Evolutionary conservation across 2,797 vertebrate species (phyloP).

Genomic region (Sebastes goodei): DNA sequence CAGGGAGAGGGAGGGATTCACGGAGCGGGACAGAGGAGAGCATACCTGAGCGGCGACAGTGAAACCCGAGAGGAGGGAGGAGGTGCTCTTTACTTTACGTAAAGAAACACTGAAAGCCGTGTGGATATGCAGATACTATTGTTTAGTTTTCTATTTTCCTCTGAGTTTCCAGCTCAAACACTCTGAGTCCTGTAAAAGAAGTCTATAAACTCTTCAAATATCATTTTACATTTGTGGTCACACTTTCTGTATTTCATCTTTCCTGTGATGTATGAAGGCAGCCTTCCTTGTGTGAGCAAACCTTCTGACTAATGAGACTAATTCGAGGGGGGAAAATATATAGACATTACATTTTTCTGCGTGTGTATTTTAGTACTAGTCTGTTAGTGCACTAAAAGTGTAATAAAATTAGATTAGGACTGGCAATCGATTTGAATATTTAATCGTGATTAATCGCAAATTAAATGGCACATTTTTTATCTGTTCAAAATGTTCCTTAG

Average conservation of each 20-base stretch:
- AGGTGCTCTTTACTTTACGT: not conserved
- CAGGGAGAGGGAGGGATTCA: not conserved
- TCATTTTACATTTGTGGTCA: not conserved
- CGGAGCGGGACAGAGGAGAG: conserved; percentile 3
- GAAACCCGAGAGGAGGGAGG: conserved; percentile 61
- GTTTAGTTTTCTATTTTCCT: not conserved
- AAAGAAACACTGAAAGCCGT: not conserved
- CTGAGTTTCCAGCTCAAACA: not conserved
- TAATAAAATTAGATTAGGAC: too few relatives aligned
- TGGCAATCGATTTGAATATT: too few relatives aligned
- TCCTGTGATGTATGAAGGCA: not conserved
- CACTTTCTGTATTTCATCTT: not conserved
- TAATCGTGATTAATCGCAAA: too few relatives aligned
- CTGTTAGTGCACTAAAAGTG: not conserved
- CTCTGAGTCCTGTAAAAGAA: not conserved
- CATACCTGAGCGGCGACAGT: conserved; percentile 41
- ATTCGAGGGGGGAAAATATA: not conserved
- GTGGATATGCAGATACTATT: not conserved
- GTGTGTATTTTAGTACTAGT: not conserved
- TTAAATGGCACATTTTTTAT: too few relatives aligned
- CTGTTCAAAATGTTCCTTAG: too few relatives aligned
- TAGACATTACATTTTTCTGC: not conserved
- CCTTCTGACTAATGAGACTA: not conserved
- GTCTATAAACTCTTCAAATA: not conserved
- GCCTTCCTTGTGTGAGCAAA: not conserved